Conservation (phyloP, 37 sponge, comb jelly and placozoan species). For the Halisarca cf. caerulea region DNA sequence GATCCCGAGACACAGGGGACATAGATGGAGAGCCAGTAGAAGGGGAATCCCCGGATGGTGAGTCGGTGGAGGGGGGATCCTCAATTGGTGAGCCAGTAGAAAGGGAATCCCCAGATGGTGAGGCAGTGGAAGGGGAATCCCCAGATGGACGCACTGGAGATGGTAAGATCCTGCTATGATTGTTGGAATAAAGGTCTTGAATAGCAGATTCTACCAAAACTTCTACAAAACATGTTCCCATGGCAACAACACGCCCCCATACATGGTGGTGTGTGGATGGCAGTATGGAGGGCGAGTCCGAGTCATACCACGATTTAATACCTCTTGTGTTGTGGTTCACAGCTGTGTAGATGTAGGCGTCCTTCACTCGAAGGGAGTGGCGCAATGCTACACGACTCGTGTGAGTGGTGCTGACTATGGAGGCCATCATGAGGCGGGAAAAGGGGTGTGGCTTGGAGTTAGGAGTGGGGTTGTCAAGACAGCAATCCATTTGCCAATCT, state of each 20-base stretch:
- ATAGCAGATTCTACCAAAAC: neutral
- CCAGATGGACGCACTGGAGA: neutral
- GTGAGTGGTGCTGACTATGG: neutral
- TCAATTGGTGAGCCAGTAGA: too few species aligned
- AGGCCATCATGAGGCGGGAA: neutral
- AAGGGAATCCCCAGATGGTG: too few species aligned
- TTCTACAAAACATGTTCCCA: conserved; percentile 38
- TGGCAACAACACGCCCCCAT: conserved; percentile 65
- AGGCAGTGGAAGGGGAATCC: neutral
- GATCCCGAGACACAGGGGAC: neutral
- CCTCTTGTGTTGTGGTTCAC: neutral
- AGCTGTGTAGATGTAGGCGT: conserved; percentile 63
- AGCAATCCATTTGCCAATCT: conserved; percentile 50
- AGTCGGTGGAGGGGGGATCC: neutral
- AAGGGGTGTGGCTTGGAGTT: neutral
- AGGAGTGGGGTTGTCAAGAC: neutral
- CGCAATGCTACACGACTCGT: neutral
- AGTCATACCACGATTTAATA: neutral
- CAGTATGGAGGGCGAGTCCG: conserved; percentile 48
- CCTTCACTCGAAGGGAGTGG: conserved; percentile 47
- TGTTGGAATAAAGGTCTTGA: too few species aligned
- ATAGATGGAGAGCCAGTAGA: neutral
- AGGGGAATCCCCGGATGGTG: too few species aligned
- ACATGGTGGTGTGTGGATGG: conserved; percentile 69
- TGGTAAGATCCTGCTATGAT: too few species aligned